Base-by-base conservation (phyloP, 2,113 vertebrate genomes). In the Procapra przewalskii region DNA sequence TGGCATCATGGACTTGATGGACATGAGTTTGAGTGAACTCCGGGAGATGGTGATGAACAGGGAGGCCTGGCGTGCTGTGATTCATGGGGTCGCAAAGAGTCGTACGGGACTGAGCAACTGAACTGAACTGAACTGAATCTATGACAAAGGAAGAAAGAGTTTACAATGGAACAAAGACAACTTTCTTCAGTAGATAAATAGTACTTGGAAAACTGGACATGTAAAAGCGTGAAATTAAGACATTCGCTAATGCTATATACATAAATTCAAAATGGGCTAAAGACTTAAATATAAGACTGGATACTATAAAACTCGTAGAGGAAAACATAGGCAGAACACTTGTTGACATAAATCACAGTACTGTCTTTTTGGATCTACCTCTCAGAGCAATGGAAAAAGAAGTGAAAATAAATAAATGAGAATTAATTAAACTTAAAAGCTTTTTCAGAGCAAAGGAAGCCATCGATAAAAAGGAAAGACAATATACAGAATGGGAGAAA, bases 41-140 rank as follows among this genome's bases (percentile, higher is more conserved):
- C 0, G 10, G 0, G 57, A 59, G 57, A 27, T 59, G 57, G 57
- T 59, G 4, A 59, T 27, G 25, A 11, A 59, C 57, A 27, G 57
- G 10, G 25, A 59, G 57, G 57, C 57, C 55, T 57, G 55, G 23
- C 0, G 23, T 57, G 23, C 55, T 27, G 57, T 4, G 2, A 5
- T 59, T 59, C 57, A 59, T 27, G 10, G 57, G 4, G 25, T 59
- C 0, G 0, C 57, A 59, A 57, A 57, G 57, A 59, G 57, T 29
- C 1, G 10, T 25, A 29, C 57, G 29, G 0, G 11, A 29, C 57
- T 59, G 57, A 27, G 25, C 0, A 0, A 59, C 57, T 59, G 25
- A 59, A 59, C 57, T 59, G 57, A 59, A 12, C 25, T 59, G 25
- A 59, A 59, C 25, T 59, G 57, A 40, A 6, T 75, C 67, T 40